Base-by-base conservation (phyloP, 2,113 vertebrate species). In the Excalfactoria chinensis region DNA sequence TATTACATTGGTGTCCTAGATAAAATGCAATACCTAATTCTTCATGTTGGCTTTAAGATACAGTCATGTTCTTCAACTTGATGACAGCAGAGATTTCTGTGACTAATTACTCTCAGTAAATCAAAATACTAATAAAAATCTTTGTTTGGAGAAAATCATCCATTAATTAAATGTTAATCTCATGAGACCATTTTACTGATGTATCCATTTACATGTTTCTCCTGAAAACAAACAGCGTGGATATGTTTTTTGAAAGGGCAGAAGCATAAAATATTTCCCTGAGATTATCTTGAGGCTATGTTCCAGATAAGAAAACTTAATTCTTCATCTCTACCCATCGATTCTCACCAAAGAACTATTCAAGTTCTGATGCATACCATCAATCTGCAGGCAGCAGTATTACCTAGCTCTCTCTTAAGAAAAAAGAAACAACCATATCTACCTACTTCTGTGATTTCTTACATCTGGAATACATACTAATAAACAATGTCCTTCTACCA, bases 81-180 rank as follows among this genome's bases (percentile, higher is more conserved):
- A 88, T 75, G 56, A 63, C 70, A 86, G 75, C 49, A 80, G 62
- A 96, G 93, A 88, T 17, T 55, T 94, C 88, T 89, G 91, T 73
- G 68, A 93, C 68, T 88, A 94, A 93, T 93, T 93, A 95, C 72
- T 89, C 63, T 94, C 55, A 80, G 91, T 64, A 91, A 56, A 94
- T 86, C 75, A 76, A 72, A 93, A 89, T 84, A 85, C 44, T 93
- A 95, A 96, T 93, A 93, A 95, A 95, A 93, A 85, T 88, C 89
- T 96, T 91, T 93, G 66, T 81, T 48, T 78, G 93, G 84, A 81
- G 79, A 59, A 95, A 86, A 93, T 90, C n/a, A 91, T 69, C 79
- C 77, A 90, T 93, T 95, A 93, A 95, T 90, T 91, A 85, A 90
- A 90, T 9, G 25, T 69, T 91, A 95, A 78, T 91, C 88, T 90